Evolutionary conservation across 2,113 vertebrate species (phyloP).

Genomic region (Patagioenas fasciata): DNA sequence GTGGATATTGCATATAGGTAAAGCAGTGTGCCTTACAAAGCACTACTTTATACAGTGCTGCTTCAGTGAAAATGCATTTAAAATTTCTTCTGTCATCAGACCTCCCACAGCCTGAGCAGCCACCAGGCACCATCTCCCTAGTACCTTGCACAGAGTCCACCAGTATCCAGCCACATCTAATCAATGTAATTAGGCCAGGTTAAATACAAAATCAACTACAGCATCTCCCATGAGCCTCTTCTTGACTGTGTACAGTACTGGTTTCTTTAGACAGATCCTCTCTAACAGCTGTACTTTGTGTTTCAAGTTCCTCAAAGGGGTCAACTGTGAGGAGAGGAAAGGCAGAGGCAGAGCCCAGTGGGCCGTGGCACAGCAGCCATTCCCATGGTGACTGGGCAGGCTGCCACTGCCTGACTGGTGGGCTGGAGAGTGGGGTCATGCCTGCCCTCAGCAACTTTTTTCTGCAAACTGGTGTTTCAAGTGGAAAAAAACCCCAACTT

Average conservation of each 20-base stretch:
- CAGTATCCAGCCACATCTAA: not conserved
- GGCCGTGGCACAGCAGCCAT: not conserved
- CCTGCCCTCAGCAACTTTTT: not conserved
- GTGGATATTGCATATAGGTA: not conserved
- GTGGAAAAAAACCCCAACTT: not conserved
- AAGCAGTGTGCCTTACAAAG: not conserved
- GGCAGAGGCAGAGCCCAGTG: not conserved
- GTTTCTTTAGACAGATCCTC: not conserved
- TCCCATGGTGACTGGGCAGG: not conserved
- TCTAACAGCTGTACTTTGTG: not conserved
- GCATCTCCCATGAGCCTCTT: not conserved
- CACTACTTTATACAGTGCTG: not conserved
- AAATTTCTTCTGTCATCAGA: not conserved
- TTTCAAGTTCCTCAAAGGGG: not conserved
- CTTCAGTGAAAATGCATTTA: not conserved
- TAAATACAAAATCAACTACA: not conserved
- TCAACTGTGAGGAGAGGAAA: not conserved
- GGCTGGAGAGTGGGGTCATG: not conserved
- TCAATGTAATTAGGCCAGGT: not conserved
- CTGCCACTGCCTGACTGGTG: not conserved
- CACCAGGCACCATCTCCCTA: accelerated
- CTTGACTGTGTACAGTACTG: accelerated
- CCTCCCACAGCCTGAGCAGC: accelerated
- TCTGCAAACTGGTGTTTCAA: not conserved
- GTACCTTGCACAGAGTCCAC: not conserved